A percentile compares a stretch with the other conserved stretches of the same genome.
These are phyloP conservation scores for Bombus haemorrhoidalis DNA, from an alignment of 1,140 invertebrate species.

Conservation along the genomic window DNA sequence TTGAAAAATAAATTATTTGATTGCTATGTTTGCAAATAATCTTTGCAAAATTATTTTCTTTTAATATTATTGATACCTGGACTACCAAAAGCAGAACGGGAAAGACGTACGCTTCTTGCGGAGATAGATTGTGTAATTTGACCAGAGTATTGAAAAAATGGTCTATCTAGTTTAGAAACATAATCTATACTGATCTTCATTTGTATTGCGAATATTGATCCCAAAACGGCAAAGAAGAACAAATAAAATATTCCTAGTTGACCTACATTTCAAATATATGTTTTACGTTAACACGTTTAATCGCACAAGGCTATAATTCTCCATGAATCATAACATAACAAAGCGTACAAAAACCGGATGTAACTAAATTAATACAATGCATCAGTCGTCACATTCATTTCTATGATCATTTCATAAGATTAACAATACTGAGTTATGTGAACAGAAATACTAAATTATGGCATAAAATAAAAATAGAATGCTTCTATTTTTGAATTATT, in stretches of 20 bases:
- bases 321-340: neutral
- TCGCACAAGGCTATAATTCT: neutral
- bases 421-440: neutral
- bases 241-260: constrained; percentile 91
- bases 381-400: neutral
- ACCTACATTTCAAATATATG: constrained; percentile 80
- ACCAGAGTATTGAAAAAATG: constrained; percentile 56
- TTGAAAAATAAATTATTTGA: too few relatives aligned
- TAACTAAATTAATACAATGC: neutral
- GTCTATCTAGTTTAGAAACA: constrained; percentile 59
- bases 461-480: neutral
- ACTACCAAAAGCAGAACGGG: constrained; percentile 15
- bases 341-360: neutral
- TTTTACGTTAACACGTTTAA: neutral
- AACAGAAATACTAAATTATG: neutral
- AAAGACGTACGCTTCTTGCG: neutral
- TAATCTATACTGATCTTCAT: constrained; percentile 72
- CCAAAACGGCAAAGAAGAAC: constrained; percentile 91
- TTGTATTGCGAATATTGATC: constrained; percentile 87
- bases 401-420: neutral
- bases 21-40: neutral
- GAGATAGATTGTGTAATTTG: neutral
- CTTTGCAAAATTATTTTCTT: neutral
- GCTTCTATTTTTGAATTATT: neutral
- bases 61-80: constrained; percentile 54